These are phyloP conservation scores for Rhombomys opimus DNA, from an alignment of 2,113 vertebrate species.

Conservation along the genomic window DNA sequence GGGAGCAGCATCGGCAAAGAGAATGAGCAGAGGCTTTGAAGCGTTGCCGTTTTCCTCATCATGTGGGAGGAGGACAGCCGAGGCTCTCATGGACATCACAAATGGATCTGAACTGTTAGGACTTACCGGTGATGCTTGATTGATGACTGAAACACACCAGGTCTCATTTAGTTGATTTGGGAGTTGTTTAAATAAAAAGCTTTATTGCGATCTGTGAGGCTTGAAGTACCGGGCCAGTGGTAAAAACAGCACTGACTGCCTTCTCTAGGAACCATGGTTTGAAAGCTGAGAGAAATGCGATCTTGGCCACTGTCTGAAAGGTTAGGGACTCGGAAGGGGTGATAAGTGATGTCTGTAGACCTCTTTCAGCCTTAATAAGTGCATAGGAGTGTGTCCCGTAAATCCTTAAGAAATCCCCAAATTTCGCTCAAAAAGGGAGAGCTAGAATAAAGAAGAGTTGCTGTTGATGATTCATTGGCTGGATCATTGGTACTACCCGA, in stretches of 20 bases:
- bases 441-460: neutral
- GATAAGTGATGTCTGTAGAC: neutral
- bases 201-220: neutral
- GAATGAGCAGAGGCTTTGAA: neutral
- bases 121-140: neutral
- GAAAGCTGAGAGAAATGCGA: conserved; percentile 9
- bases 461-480: neutral
- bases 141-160: neutral
- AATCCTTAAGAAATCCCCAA: conserved; percentile 13
- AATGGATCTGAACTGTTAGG: conserved; percentile 18
- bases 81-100: neutral
- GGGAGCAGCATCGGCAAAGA: neutral
- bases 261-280: neutral
- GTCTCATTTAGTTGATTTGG: conserved; percentile 5
- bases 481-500: neutral
- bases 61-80: neutral
- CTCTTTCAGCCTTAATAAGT: neutral
- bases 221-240: neutral
- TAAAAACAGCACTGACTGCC: neutral
- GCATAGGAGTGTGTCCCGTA: neutral
- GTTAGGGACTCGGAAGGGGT: neutral
- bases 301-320: neutral
- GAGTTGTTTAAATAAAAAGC: conserved; percentile 8
- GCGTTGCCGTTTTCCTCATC: neutral
- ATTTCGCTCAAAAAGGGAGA: neutral